A percentile compares a stretch with the other conserved stretches of the same genome.
Conservation (phyloP, 1,140 invertebrate genomes). For the Cotesia typhae region DNA sequence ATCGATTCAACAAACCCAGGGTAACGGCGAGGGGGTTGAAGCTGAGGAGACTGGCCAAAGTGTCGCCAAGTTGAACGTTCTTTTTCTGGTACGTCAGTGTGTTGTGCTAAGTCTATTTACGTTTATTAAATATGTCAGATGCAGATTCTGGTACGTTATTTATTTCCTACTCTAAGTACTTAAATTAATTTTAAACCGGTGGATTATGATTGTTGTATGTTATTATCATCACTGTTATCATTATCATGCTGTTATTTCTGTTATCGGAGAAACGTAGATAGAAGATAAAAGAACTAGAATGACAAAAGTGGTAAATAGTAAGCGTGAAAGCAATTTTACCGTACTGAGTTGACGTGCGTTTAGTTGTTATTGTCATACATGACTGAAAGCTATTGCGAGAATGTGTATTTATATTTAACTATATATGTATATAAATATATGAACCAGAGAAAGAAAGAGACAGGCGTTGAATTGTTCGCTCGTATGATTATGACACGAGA, state of each 20-base stretch:
- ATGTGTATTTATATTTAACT: neutral
- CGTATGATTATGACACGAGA: slow-evolving; percentile 30
- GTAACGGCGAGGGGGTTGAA: slow-evolving; percentile 45
- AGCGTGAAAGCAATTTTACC: neutral
- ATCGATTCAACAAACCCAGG: slow-evolving; percentile 65
- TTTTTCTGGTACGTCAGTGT: slow-evolving; percentile 37
- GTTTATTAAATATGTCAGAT: slow-evolving; percentile 57
- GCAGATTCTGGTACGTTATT: slow-evolving; percentile 57
- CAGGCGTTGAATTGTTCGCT: slow-evolving; percentile 11
- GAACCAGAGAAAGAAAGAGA: neutral
- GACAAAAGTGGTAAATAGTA: too few species aligned
- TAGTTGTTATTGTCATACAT: slow-evolving; percentile 9
- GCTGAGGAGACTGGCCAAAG: slow-evolving; percentile 37
- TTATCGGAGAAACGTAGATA: neutral
- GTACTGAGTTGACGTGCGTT: neutral
- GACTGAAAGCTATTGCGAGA: neutral
- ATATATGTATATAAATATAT: neutral
- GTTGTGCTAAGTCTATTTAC: slow-evolving; percentile 35
- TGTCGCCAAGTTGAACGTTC: slow-evolving; percentile 56
- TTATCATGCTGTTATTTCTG: neutral
- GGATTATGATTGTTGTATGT: too few species aligned
- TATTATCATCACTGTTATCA: too few species aligned
- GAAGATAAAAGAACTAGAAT: neutral
- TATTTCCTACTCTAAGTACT: neutral
- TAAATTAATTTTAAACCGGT: too few species aligned